Evolutionary conservation across 2,888 invertebrate species (phyloP).

Genomic region (Heliconius charithonia): DNA sequence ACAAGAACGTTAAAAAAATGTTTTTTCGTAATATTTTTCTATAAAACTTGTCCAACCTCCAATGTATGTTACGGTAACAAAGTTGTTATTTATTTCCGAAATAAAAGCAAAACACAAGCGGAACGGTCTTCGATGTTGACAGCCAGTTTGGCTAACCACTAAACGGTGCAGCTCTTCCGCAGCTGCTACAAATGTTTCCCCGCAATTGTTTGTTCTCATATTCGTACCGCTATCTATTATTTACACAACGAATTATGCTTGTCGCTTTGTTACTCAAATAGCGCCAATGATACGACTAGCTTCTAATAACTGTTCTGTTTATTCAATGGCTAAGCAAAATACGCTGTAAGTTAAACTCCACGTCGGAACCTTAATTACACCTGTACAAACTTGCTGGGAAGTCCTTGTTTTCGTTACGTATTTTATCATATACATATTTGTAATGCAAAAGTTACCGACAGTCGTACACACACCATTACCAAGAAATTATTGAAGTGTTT

Average conservation of each 20-base stretch:
- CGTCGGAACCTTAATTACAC: conserved; percentile 40
- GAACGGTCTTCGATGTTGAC: conserved; percentile 44
- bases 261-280: conserved; percentile 61
- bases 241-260: conserved; percentile 66
- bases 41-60: conserved; percentile 26
- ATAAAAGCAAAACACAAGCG: conserved; percentile 43
- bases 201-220: conserved; percentile 70
- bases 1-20: conserved; percentile 6
- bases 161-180: conserved; percentile 52
- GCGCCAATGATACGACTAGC: conserved; percentile 50
- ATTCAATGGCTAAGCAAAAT: conserved; percentile 39
- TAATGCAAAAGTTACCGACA: neutral
- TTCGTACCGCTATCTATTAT: conserved; percentile 69
- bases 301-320: conserved; percentile 48
- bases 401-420: conserved; percentile 3
- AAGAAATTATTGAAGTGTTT: neutral
- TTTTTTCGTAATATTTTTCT: conserved; percentile 16
- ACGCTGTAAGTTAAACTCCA: conserved; percentile 38
- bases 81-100: conserved; percentile 39
- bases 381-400: conserved; percentile 25
- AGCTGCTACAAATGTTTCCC: conserved; percentile 56
- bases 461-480: neutral
- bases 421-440: conserved; percentile 6
- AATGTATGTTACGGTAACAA: conserved; percentile 31
- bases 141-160: conserved; percentile 52